Evolutionary conservation across 2,797 vertebrate species (phyloP).

Genomic region (Diglossa cyanea): DNA sequence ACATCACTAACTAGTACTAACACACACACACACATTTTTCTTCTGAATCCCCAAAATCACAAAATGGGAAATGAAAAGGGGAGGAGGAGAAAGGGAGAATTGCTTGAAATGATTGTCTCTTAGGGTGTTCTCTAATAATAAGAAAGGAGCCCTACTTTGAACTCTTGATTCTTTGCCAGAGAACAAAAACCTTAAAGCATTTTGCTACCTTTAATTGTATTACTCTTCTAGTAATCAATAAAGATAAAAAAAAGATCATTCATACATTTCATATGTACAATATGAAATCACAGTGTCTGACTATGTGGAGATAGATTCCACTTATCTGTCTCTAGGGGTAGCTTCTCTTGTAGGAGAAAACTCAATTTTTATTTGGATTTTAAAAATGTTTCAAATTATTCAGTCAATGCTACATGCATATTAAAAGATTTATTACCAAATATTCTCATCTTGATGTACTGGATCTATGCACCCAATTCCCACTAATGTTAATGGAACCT

Average conservation of each 20-base stretch:
- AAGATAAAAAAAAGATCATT: conserved; percentile 57
- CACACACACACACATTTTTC: background rate
- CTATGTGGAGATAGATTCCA: conserved; percentile 31
- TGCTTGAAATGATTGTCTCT: background rate
- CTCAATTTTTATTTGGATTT: conserved; percentile 74
- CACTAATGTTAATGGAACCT: background rate
- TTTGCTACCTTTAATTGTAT: conserved; percentile 58
- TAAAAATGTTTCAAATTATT: conserved; percentile 69
- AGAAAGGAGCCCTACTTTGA: background rate
- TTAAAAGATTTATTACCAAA: conserved; percentile 63
- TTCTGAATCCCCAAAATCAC: background rate
- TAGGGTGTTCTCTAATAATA: background rate
- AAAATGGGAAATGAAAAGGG: conserved; percentile 18
- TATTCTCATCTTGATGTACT: conserved; percentile 46
- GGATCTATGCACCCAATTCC: conserved; percentile 24
- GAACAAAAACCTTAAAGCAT: conserved; percentile 24
- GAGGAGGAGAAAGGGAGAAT: background rate
- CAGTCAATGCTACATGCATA: conserved; percentile 62
- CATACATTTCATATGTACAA: background rate
- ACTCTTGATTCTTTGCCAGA: background rate
- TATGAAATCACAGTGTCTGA: conserved; percentile 37
- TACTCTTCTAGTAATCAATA: conserved; percentile 58
- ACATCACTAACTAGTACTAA: background rate
- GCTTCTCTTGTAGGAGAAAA: conserved; percentile 58
- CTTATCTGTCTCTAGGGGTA: conserved; percentile 54